Evolutionary conservation across 2,888 invertebrate genomes (phyloP).

Genomic region (Yponomeuta plumbellus): DNA sequence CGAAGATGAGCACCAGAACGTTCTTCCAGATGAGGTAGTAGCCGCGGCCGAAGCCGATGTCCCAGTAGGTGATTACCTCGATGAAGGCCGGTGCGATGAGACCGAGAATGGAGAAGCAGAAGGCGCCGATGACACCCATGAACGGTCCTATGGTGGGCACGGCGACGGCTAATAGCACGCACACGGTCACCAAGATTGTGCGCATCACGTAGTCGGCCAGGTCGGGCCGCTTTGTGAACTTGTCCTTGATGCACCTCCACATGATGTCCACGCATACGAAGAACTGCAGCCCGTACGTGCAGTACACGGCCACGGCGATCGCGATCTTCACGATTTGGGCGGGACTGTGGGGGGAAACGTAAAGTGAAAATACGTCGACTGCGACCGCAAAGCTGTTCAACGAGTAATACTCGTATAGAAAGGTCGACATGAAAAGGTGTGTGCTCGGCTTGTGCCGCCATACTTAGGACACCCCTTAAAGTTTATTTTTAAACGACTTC

Average conservation of each 20-base stretch:
- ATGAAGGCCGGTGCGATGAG: constrained; percentile 91
- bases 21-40: constrained; percentile 89
- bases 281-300: constrained; percentile 97
- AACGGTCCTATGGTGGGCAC: constrained; percentile 93
- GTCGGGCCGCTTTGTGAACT: constrained; percentile 80
- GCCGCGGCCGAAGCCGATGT: constrained; percentile 84
- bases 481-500: too few species aligned
- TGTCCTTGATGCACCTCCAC: constrained; percentile 89
- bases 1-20: constrained; percentile 83
- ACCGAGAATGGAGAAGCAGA: constrained; percentile 94
- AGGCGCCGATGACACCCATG: constrained; percentile 94
- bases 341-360: constrained; percentile 73
- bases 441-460: too few species aligned
- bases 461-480: too few species aligned
- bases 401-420: too few species aligned
- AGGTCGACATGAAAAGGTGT: too few species aligned
- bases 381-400: too few species aligned
- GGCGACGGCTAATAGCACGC: constrained; percentile 87
- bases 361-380: constrained; percentile 32
- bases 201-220: constrained; percentile 86
- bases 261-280: constrained; percentile 96
- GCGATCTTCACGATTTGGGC: constrained; percentile 91
- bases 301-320: constrained; percentile 93
- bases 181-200: constrained; percentile 80
- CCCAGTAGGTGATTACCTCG: constrained; percentile 91